Base-by-base conservation (phyloP, 2,113 vertebrate species). In the Potamarius usumacintae region DNA sequence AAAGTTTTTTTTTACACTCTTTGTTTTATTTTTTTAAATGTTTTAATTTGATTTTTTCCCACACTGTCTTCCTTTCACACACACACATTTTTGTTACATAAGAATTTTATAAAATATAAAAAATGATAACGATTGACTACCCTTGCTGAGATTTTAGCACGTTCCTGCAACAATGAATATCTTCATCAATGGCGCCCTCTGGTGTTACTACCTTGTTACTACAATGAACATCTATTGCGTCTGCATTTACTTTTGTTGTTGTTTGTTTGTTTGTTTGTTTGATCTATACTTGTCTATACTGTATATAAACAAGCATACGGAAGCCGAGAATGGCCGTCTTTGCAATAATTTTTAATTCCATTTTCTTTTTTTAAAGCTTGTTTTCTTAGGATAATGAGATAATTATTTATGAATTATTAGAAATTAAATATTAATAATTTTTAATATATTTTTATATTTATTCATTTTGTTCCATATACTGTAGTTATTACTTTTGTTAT, bases 121-220 rank as follows among this genome's bases (percentile, higher is more conserved):
- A 25, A 77, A 30, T 30, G 0, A 30, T 57, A 30, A 79, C 17
- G 6, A 55, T 78, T 57, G 6, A 20, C 15, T 12, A 9, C 2
- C 1, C 1, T 30, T n/a, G 48, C 48, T 77, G 15, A 30, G 18
- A 52, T 67, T 18, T 67, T 2, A 42, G 7, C 42, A 2, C 9
- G 0, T 10, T 34, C 2, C 27, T 82, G 12, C 60, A 50, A 7
- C 4, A 67, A 53, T 71, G 5, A 84, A 53, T 84, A 4, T 55
- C 63, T 55, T 79, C 20, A 53, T 58, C 78, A 48, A 25, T n/a
- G n/a, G 52, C 82, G 25, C 82, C 87, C 77, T 83, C 89, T 89
- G 67, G 25, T 88, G 87, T 15, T 42, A 14, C 0, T 1, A 69
- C 27, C 0, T 11, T 80, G 82, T 78, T 63, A 88, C 83, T 88